A percentile compares a stretch with the other conserved stretches of the same genome.
These are phyloP conservation scores for Cydia amplana DNA, from an alignment of 1,140 invertebrate species.

Conservation along the genomic window DNA sequence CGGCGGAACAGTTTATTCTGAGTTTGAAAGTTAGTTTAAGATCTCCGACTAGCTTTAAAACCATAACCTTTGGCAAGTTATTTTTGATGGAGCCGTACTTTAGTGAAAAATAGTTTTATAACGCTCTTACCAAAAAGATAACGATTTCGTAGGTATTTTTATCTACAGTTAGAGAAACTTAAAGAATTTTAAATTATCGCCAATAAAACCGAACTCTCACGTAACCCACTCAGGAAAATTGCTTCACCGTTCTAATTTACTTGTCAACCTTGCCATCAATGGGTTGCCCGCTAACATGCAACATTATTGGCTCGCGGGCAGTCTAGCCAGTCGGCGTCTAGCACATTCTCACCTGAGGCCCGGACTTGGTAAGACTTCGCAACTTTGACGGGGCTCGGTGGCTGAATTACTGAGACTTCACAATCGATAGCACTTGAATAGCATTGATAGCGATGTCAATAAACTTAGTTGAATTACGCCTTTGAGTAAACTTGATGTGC, in stretches of 20 bases:
- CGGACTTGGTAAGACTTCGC: conserved; percentile 71
- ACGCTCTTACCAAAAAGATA: background rate
- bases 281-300: conserved; percentile 40
- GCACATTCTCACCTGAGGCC: conserved; percentile 73
- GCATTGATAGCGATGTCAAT: conserved; percentile 28
- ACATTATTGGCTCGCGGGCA: conserved; percentile 58
- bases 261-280: conserved; percentile 32
- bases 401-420: conserved; percentile 55
- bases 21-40: conserved; percentile 20
- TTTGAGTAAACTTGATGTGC: background rate
- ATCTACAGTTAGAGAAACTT: background rate
- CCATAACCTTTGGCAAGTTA: background rate
- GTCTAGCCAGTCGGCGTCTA: conserved; percentile 58
- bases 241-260: conserved; percentile 12
- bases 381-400: conserved; percentile 65
- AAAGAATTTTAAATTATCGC: background rate
- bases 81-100: background rate
- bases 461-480: conserved; percentile 21
- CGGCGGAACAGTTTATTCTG: conserved; percentile 34
- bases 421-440: conserved; percentile 58
- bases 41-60: conserved; percentile 2
- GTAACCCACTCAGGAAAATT: conserved; percentile 4
- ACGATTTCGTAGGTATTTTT: background rate
- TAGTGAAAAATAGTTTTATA: background rate
- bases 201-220: background rate